These are phyloP conservation scores for Tuberolachnus salignus DNA, from an alignment of 2,888 invertebrate species.

Conservation along the genomic window DNA sequence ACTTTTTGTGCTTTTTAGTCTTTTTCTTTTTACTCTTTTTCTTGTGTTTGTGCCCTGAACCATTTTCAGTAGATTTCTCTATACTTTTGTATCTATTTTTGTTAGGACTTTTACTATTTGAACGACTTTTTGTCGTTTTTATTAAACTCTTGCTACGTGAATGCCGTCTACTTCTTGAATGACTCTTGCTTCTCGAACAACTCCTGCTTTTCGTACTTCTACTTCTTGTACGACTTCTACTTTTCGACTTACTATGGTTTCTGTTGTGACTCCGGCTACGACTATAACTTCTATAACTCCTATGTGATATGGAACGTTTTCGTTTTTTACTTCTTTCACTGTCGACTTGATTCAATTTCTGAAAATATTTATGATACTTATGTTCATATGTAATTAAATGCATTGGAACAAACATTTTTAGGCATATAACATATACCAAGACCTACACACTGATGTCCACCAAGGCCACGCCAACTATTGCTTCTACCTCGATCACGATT, in stretches of 20 bases:
- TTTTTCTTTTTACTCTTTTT: constrained; percentile 48
- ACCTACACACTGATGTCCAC: constrained; percentile 45
- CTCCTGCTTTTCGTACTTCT: constrained; percentile 60
- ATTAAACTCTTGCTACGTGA: constrained; percentile 57
- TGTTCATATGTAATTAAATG: constrained; percentile 58
- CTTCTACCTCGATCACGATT: constrained; percentile 58
- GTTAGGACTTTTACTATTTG: constrained; percentile 19
- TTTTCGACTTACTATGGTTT: constrained; percentile 56
- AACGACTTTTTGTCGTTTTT: constrained; percentile 57
- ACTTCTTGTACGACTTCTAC: constrained; percentile 56
- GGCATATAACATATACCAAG: constrained; percentile 55
- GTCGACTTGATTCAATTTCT: constrained; percentile 67
- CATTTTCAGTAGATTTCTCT: neutral
- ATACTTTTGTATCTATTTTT: constrained; percentile 26
- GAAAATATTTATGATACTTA: constrained; percentile 64
- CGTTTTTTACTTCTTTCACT: constrained; percentile 62
- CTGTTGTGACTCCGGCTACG: constrained; percentile 60
- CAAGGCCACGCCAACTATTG: too few species aligned
- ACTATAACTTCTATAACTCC: constrained; percentile 62
- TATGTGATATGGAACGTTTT: constrained; percentile 61
- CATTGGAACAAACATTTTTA: constrained; percentile 58
- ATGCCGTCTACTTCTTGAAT: constrained; percentile 55
- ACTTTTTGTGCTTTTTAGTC: constrained; percentile 32
- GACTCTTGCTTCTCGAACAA: constrained; percentile 60
- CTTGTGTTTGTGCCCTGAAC: constrained; percentile 22